phyloP scores from a whole-genome alignment of 2,113 vertebrate genomes.

The Megaceryle torquata region DNA sequence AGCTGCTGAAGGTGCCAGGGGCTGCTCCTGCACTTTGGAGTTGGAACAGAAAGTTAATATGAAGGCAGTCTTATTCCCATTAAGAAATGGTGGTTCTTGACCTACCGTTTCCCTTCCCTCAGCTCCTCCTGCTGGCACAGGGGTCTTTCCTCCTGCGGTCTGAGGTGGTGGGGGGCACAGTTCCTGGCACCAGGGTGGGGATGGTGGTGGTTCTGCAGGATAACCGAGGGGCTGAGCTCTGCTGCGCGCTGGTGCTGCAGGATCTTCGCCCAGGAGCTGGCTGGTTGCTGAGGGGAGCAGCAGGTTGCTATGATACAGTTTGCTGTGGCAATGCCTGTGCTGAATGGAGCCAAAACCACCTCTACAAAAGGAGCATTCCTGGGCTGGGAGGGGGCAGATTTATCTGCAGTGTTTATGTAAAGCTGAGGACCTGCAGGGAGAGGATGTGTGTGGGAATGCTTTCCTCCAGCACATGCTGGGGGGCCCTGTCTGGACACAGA shows the following conservation, averaged over 20 bases:
- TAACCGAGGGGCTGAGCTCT: accelerated
- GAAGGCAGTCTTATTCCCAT: neutral
- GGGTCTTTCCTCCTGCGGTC: neutral
- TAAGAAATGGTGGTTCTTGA: neutral
- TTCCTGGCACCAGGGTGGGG: neutral
- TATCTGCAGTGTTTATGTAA: constrained; percentile 30
- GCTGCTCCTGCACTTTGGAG: neutral
- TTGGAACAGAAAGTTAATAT: neutral
- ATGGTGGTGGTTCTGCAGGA: accelerated
- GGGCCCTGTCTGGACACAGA: neutral
- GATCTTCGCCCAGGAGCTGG: neutral
- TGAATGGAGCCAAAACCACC: constrained; percentile 28
- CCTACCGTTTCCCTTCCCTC: neutral
- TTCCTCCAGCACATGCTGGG: neutral
- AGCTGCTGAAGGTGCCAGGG: neutral
- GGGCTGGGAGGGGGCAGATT: constrained; percentile 27
- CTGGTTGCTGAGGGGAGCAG: neutral
- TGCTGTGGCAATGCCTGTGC: constrained; percentile 16
- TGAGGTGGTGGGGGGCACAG: accelerated
- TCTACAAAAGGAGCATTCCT: constrained; percentile 47
- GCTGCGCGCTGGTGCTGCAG: neutral
- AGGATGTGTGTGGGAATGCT: neutral
- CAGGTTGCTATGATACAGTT: constrained; percentile 56
- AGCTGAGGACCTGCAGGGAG: neutral
- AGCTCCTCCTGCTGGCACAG: neutral